Evolutionary conservation across 2,888 invertebrate species (phyloP).

Genomic region (Seladonia tumulorum): DNA sequence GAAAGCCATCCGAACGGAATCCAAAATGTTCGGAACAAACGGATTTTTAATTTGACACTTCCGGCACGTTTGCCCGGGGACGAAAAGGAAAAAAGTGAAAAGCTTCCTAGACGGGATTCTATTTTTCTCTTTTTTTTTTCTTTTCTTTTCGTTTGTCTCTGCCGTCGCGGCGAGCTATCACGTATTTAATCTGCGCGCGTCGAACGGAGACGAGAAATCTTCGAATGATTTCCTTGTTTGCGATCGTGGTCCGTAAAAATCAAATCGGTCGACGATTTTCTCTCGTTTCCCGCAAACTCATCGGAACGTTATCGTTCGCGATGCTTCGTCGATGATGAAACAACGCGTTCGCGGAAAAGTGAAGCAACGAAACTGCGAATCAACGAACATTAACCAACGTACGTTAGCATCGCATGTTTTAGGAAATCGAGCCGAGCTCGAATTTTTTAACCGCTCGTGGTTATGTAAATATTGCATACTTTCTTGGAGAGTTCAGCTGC

Average conservation of each 20-base stretch:
- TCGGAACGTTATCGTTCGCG: slow-evolving; percentile 11
- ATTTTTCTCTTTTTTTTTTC: slow-evolving; percentile 12
- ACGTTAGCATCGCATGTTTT: neutral
- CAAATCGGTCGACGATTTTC: neutral
- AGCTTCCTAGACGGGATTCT: neutral
- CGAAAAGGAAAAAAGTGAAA: neutral
- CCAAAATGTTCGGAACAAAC: neutral
- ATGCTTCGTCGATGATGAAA: slow-evolving; percentile 31
- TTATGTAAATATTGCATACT: neutral
- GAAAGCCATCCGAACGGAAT: slow-evolving; percentile 20
- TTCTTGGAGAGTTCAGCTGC: neutral
- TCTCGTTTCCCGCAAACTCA: neutral
- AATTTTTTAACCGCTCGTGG: neutral
- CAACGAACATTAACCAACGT: neutral
- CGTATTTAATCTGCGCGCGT: slow-evolving; percentile 20
- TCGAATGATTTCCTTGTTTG: neutral
- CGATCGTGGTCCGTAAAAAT: slow-evolving; percentile 18
- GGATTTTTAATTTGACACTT: slow-evolving; percentile 41
- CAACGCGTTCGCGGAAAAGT: slow-evolving; percentile 27
- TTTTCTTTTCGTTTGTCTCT: slow-evolving; percentile 17
- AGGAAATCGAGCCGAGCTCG: neutral
- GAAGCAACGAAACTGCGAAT: slow-evolving; percentile 14
- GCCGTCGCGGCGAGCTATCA: slow-evolving; percentile 5
- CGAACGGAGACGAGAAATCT: neutral
- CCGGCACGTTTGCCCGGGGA: neutral